Base-by-base conservation (phyloP, 1,140 invertebrate genomes). In the Lepidostoma basale region DNA sequence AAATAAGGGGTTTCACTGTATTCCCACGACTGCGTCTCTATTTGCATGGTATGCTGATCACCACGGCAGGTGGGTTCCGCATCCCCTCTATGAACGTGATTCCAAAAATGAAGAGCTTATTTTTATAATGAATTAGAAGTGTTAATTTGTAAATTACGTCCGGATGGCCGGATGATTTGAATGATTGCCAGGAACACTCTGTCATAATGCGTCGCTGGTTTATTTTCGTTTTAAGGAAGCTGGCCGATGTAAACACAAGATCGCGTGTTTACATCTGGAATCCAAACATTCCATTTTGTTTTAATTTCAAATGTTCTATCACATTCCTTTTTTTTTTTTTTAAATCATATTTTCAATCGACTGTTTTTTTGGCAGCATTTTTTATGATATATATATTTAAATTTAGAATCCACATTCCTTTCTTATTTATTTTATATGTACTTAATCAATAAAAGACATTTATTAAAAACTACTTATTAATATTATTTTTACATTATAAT, bases 61-160 rank as follows among this genome's bases (percentile, higher is more conserved):
- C n/a, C n/a, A n/a, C n/a, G n/a, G n/a, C n/a, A n/a, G n/a, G n/a
- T n/a, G n/a, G n/a, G n/a, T n/a, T n/a, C n/a, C n/a, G n/a, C n/a
- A n/a, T n/a, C n/a, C n/a, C n/a, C n/a, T n/a, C n/a, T n/a, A n/a
- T n/a, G n/a, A n/a, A n/a, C n/a, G n/a, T n/a, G n/a, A n/a, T n/a
- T n/a, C n/a, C n/a, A 12, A 6, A 56, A 56, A n/a, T 33, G 14
- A 22, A 20, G 52, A 56, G 52, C 52, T 56, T 56, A 56, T 56
- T 56, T 54, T 56, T 56, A 28, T 20, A 56, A 56, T 4, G 16
- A 56, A 56, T 20, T 22, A 47, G 20, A 23, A 12, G 33, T 36
- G 14, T 36, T 36, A 36, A 36, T 36, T 36, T n/a, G 14, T 36
- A 12, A 36, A 12, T 36, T n/a, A 12, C 5, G 14, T n/a, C 14